A percentile compares a stretch with the other conserved stretches of the same genome.
Conservation (phyloP, 2,113 vertebrate species). For the Genyomyrus donnyi region DNA sequence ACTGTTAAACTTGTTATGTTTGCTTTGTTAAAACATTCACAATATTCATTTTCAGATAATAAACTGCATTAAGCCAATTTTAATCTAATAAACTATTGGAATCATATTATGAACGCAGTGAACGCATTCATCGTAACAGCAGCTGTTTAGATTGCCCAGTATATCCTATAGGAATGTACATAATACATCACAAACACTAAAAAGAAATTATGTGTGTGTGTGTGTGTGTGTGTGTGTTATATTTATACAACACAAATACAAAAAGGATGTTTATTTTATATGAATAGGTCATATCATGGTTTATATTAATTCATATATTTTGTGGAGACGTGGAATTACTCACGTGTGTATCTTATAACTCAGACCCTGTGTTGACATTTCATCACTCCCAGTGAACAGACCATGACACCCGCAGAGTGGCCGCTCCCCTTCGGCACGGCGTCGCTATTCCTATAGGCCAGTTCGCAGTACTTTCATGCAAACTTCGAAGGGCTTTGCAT, state of each 20-base stretch:
- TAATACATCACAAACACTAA: background rate
- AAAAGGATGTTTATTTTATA: background rate
- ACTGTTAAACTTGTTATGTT: background rate
- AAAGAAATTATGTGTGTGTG: background rate
- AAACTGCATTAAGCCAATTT: background rate
- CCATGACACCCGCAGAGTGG: background rate
- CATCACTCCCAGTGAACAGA: background rate
- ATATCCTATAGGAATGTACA: background rate
- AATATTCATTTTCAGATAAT: background rate
- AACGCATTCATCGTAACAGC: background rate
- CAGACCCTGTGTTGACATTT: background rate
- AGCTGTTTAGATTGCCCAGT: background rate
- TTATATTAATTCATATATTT: background rate
- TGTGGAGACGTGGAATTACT: background rate
- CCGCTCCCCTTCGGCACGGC: background rate
- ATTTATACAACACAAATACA: background rate
- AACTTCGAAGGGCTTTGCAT: background rate
- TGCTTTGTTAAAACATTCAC: background rate
- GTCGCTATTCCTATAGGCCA: background rate
- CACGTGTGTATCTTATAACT: background rate
- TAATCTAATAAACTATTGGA: background rate
- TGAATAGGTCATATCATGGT: background rate
- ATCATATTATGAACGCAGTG: background rate
- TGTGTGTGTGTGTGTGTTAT: background rate
- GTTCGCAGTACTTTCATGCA: background rate